phyloP scores from a whole-genome alignment of 2,113 vertebrate genomes.

The Mystacornis crossleyi region DNA sequence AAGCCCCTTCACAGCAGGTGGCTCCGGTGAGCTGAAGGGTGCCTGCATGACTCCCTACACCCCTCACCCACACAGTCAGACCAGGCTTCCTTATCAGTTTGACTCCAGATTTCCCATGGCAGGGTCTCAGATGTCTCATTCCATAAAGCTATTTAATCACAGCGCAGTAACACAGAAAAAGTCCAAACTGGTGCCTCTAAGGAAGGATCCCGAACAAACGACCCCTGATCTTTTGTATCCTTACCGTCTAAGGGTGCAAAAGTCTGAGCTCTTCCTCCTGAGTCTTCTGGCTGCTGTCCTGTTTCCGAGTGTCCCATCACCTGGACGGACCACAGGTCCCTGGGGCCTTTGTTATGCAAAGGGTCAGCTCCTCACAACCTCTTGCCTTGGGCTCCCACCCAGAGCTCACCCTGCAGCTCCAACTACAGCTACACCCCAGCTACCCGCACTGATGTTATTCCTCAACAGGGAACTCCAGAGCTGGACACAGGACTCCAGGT shows the following conservation, averaged over 20 bases:
- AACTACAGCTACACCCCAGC: not conserved
- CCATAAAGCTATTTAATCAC: not conserved
- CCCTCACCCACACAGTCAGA: not conserved
- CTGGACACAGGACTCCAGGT: not conserved
- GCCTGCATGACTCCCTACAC: not conserved
- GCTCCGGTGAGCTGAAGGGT: not conserved
- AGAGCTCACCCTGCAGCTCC: not conserved
- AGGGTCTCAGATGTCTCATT: not conserved
- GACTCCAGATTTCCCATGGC: not conserved
- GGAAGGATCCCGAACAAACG: not conserved
- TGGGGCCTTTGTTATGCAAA: not conserved
- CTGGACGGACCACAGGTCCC: no score
- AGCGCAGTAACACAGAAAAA: not conserved
- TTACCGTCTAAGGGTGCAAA: not conserved
- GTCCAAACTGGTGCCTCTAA: not conserved
- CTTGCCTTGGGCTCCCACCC: not conserved
- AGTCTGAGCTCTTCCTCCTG: rapidly evolving
- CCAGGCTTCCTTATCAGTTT: not conserved
- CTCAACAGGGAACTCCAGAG: not conserved
- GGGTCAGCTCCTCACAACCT: rapidly evolving
- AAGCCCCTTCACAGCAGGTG: not conserved
- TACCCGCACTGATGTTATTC: not conserved
- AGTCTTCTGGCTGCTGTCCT: rapidly evolving
- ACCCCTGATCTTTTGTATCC: not conserved
- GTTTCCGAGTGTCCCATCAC: not conserved